Percentiles rank a stretch among this genome's conserved stretches.
These are phyloP conservation scores for Brachionichthys hirsutus DNA, from an alignment of 2,113 vertebrate species.

Conservation along the genomic window DNA sequence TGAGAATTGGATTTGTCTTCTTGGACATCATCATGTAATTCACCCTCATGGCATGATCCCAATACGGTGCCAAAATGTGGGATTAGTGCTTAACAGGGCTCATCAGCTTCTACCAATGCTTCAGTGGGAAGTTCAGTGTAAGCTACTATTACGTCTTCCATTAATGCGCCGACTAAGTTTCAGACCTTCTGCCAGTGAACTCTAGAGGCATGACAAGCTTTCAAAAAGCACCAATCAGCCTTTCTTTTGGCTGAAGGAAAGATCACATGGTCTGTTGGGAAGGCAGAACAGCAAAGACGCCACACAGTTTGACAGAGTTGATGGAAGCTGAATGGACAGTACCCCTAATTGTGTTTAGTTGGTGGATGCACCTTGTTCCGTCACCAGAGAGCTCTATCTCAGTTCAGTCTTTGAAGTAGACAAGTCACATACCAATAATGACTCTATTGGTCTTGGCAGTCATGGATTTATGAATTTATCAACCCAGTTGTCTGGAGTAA, in stretches of 20 bases:
- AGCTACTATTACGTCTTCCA: constrained; percentile 4
- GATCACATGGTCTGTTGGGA: background rate
- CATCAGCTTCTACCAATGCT: constrained; percentile 25
- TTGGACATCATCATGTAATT: background rate
- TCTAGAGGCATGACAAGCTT: constrained; percentile 1
- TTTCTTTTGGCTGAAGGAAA: constrained; percentile 2
- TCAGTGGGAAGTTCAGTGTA: constrained; percentile 19
- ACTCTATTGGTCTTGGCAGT: no score
- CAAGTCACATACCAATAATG: no score
- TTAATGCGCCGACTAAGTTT: constrained; percentile 19
- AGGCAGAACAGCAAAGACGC: no score
- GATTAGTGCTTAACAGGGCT: constrained; percentile 38
- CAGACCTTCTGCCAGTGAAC: constrained; percentile 4
- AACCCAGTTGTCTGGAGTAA: no score
- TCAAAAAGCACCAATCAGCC: background rate
- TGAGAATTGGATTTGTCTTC: no score
- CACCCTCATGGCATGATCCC: background rate
- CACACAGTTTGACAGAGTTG: no score
- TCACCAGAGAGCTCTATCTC: no score
- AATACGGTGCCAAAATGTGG: constrained; percentile 22
- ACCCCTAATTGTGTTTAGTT: no score
- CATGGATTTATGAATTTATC: no score
- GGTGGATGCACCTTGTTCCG: no score
- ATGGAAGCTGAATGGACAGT: no score
- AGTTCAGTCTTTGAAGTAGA: no score